Evolutionary conservation across 2,888 invertebrate species (phyloP), one percentile per base, ranked within the genome.

Genomic region (Lobophora halterata): DNA sequence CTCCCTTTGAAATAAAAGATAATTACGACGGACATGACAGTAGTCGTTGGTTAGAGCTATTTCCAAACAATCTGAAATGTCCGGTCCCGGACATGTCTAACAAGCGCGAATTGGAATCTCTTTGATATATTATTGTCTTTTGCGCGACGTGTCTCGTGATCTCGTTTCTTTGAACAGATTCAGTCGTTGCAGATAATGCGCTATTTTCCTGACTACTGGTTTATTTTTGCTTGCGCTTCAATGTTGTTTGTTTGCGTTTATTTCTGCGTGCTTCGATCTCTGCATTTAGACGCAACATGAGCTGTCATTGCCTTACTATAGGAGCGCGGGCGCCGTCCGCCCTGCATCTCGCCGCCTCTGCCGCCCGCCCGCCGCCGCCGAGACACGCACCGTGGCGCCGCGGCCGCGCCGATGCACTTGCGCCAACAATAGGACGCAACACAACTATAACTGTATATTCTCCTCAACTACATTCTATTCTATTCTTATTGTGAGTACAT

Each of bases 241-340:
- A 47, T 55, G 60, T 68, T 70, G 67, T 68, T 72, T 75, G 63
- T 75, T 76, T 79, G 71, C 67, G 70, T 77, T 79, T 79, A 75
- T 79, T 78, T 81, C 63, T 76, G 78, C 70, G 58, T 70, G 69
- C 61, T 64, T 67, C 65, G 70, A 56, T 66, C 66, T 58, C 77
- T 75, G 63, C 69, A 72, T 83, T 78, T 85, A 85, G 82, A 67
- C 62, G 80, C 77, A 82, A 82, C 76, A 73, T 74, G 80, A 82
- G 80, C 67, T 64, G 66, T 55, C 58, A 51, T 13, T 36, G 38
- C 56, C 58, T 57, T 50, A 42, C 44, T 46, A 42, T 52, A 47
- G 60, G 47, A 32, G 14, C 38, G 48, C 49, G 47, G 52, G 45
- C 54, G 49, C 35, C 46, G 46, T 42, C n/a, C n/a, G 51, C 44